Conservation (phyloP, 1,140 invertebrate species). For the Zeugodacus cucurbitae region DNA sequence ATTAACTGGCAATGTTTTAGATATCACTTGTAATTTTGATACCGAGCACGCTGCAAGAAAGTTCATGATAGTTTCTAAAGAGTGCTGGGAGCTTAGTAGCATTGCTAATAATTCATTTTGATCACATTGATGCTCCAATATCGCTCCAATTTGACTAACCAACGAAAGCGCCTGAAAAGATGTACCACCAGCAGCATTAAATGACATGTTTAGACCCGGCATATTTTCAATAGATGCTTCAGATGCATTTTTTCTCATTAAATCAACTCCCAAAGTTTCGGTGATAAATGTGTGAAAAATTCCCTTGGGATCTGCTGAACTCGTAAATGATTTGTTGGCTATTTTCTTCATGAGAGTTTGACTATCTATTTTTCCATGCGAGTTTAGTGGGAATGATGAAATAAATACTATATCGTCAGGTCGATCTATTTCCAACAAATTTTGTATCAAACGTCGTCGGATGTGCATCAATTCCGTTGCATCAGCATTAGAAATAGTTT, state of each 20-base stretch:
- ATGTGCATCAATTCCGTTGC: background rate
- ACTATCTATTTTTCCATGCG: conserved; percentile 67
- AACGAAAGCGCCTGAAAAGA: conserved; percentile 61
- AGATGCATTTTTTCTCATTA: background rate
- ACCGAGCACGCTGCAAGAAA: background rate
- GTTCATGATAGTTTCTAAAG: conserved; percentile 49
- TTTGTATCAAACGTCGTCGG: background rate
- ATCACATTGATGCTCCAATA: conserved; percentile 51
- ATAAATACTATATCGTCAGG: conserved; percentile 63
- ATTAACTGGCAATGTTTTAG: background rate
- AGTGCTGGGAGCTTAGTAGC: conserved; percentile 48
- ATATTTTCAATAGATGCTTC: background rate
- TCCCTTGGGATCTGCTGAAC: conserved; percentile 47
- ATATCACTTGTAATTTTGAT: background rate
- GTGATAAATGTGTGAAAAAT: conserved; percentile 54
- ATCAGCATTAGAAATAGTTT: background rate
- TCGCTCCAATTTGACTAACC: conserved; percentile 53
- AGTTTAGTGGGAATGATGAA: conserved; percentile 67
- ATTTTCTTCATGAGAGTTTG: conserved; percentile 45
- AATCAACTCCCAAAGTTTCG: conserved; percentile 49
- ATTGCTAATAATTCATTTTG: conserved; percentile 52
- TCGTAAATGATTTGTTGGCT: conserved; percentile 31
- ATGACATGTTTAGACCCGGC: conserved; percentile 51
- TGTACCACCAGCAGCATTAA: conserved; percentile 54
- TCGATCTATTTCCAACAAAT: conserved; percentile 51